Evolutionary conservation across 2,113 vertebrate genomes (phyloP).

Genomic region (Strix uralensis): DNA sequence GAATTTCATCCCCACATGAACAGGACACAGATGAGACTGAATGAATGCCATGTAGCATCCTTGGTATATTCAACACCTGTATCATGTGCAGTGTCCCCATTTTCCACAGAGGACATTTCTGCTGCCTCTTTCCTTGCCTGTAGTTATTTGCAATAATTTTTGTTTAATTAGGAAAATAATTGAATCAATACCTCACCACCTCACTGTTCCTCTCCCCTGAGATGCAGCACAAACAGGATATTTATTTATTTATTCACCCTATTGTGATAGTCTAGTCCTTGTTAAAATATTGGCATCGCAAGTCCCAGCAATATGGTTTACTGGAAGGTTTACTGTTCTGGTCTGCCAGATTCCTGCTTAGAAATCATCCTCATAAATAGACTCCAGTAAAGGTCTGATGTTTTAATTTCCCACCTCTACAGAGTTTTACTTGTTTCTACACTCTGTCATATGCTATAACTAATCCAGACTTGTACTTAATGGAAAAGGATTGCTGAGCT

Average conservation of each 20-base stretch:
- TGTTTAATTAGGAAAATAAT: slow-evolving; percentile 44
- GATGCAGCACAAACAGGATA: not conserved
- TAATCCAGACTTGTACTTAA: not conserved
- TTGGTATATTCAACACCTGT: not conserved
- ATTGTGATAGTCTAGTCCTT: not conserved
- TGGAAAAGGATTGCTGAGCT: not conserved
- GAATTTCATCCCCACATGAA: not conserved
- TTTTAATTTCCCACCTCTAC: slow-evolving; percentile 15
- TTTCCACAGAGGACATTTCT: not conserved
- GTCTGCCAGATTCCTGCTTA: not conserved
- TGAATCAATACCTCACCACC: not conserved
- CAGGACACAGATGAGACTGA: not conserved
- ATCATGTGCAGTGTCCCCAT: not conserved
- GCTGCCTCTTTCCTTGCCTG: not conserved
- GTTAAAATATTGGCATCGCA: not conserved
- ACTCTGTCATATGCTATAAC: not conserved
- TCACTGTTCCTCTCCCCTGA: not conserved
- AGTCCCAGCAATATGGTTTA: not conserved
- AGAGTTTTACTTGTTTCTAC: not conserved
- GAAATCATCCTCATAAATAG: slow-evolving; percentile 37
- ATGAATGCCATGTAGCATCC: not conserved
- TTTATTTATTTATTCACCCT: not conserved
- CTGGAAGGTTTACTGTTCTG: not conserved
- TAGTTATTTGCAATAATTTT: not conserved
- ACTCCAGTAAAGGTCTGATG: not conserved